Evolutionary conservation across 2,797 vertebrate species (phyloP).

Genomic region (Lepilemur septentrionalis): DNA sequence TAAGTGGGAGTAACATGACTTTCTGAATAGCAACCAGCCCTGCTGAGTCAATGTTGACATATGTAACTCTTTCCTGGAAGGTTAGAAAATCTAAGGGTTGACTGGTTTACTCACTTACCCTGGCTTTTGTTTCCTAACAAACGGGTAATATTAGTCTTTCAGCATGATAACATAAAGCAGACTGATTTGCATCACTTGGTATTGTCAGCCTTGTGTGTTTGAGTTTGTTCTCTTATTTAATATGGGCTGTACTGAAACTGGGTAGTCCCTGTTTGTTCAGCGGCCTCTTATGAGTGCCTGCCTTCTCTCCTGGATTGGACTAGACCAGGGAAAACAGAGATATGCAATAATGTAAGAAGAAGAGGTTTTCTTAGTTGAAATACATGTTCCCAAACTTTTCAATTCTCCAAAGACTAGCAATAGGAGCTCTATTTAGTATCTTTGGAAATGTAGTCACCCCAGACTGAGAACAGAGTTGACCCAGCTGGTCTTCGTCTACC

Average conservation of each 20-base stretch:
- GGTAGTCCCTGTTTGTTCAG: slow-evolving; percentile 66
- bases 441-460: neutral
- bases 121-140: slow-evolving; percentile 69
- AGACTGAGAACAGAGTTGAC: neutral
- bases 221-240: slow-evolving; percentile 67
- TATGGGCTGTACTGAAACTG: slow-evolving; percentile 59
- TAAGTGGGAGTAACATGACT: neutral
- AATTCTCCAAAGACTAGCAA: neutral
- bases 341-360: neutral
- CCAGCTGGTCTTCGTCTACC: neutral
- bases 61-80: slow-evolving; percentile 74
- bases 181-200: slow-evolving; percentile 67
- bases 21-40: slow-evolving; percentile 6
- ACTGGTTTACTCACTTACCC: slow-evolving; percentile 67
- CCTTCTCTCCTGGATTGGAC: slow-evolving; percentile 34
- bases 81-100: slow-evolving; percentile 42
- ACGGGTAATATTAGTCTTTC: slow-evolving; percentile 78
- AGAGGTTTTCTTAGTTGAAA: neutral
- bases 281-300: slow-evolving; percentile 23
- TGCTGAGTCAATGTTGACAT: slow-evolving; percentile 80
- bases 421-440: neutral
- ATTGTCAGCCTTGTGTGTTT: slow-evolving; percentile 71
- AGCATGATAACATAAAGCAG: slow-evolving; percentile 72
- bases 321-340: neutral
- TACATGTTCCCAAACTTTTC: neutral